phyloP scores from a whole-genome alignment of 2,888 invertebrate genomes.

The Trachelus troglodyta region DNA sequence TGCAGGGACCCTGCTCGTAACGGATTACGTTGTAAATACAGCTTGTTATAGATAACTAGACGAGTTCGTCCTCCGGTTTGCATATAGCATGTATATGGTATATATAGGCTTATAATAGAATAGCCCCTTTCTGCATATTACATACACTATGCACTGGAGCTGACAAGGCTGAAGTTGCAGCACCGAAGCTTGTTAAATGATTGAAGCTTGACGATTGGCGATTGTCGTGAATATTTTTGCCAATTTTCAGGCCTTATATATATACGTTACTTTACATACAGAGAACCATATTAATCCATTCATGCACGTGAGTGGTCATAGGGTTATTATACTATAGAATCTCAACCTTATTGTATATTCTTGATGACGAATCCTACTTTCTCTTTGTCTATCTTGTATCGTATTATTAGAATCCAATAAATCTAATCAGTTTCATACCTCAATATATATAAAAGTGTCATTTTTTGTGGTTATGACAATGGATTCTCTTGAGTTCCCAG shows the following conservation, averaged over 20 bases:
- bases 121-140: background rate
- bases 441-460: background rate
- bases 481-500: background rate
- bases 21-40: background rate
- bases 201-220: background rate
- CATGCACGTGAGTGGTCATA: background rate
- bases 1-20: background rate
- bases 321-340: background rate
- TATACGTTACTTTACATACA: background rate
- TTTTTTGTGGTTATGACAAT: background rate
- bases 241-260: background rate
- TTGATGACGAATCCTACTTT: background rate
- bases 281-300: background rate
- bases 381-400: background rate
- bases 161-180: background rate
- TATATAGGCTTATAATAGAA: background rate
- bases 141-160: background rate
- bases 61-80: background rate
- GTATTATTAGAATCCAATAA: background rate
- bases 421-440: background rate
- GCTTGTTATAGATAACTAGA: background rate
- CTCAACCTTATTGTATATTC: background rate
- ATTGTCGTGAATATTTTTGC: background rate
- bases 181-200: background rate
- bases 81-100: background rate